Conservation (phyloP, 2,113 vertebrate species). For the Ceratotherium simum region DNA sequence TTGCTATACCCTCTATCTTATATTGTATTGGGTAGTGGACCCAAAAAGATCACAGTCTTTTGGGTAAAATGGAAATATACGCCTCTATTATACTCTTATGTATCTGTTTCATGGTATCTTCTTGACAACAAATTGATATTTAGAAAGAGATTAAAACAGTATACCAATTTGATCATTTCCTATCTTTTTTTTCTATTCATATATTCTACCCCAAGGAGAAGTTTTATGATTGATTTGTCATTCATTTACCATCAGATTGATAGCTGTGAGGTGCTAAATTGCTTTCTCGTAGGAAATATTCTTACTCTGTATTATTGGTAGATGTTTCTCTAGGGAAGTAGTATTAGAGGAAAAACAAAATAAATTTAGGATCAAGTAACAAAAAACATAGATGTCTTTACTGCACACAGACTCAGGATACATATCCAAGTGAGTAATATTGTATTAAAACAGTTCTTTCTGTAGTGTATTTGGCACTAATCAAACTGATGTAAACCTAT, state of each 20-base stretch:
- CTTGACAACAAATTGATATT: background rate
- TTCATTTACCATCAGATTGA: background rate
- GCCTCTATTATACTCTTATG: background rate
- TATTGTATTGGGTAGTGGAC: background rate
- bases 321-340: background rate
- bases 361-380: constrained; percentile 1
- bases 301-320: background rate
- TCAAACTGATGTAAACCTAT: background rate
- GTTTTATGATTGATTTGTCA: background rate
- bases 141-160: background rate
- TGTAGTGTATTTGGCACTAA: background rate
- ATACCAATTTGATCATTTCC: background rate
- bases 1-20: background rate
- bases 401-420: background rate
- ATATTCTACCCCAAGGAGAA: background rate
- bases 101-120: background rate
- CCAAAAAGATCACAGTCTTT: background rate
- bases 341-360: background rate
- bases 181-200: background rate
- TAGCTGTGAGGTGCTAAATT: background rate
- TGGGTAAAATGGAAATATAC: background rate
- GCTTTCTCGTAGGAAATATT: background rate
- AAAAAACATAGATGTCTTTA: background rate
- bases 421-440: background rate
- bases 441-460: background rate